Percentiles rank a stretch among this genome's conserved stretches.
Evolutionary conservation across 2,797 vertebrate genomes (phyloP).

Genomic region (Apogon hyalosoma): DNA sequence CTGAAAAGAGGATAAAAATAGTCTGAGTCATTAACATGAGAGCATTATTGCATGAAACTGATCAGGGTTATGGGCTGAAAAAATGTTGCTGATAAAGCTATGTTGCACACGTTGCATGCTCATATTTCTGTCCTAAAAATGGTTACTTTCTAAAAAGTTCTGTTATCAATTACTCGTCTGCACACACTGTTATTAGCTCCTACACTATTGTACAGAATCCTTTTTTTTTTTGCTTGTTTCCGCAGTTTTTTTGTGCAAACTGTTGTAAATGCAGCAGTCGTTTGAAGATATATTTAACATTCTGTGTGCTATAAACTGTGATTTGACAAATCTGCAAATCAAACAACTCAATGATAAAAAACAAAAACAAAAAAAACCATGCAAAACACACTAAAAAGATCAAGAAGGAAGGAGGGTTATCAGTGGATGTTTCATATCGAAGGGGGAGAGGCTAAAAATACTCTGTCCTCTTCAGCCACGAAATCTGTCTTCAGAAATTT

Average conservation of each 20-base stretch:
- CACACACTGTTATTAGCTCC: conserved; percentile 3
- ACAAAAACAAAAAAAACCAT: neutral
- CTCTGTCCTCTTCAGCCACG: conserved; percentile 85
- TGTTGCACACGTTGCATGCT: neutral
- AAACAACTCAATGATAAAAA: conserved; percentile 7
- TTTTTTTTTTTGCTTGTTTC: neutral
- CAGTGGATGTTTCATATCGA: conserved; percentile 26
- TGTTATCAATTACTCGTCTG: neutral
- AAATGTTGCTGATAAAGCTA: too few species aligned
- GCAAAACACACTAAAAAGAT: conserved; percentile 1
- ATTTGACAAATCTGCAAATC: conserved; percentile 20
- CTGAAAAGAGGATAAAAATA: conserved; percentile 7
- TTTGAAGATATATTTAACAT: neutral
- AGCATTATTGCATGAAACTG: neutral
- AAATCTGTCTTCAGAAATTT: conserved; percentile 91
- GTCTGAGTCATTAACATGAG: neutral
- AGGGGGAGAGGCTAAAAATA: conserved; percentile 84
- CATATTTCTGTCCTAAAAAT: neutral
- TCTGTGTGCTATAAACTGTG: neutral
- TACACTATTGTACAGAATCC: conserved; percentile 1
- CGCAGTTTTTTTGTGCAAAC: conserved; percentile 13
- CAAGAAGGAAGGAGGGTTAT: neutral
- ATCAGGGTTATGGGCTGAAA: neutral
- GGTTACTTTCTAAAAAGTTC: neutral
- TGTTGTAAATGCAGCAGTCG: conserved; percentile 1